phyloP scores from a whole-genome alignment of 1,140 invertebrate genomes.

The Physella acuta region DNA sequence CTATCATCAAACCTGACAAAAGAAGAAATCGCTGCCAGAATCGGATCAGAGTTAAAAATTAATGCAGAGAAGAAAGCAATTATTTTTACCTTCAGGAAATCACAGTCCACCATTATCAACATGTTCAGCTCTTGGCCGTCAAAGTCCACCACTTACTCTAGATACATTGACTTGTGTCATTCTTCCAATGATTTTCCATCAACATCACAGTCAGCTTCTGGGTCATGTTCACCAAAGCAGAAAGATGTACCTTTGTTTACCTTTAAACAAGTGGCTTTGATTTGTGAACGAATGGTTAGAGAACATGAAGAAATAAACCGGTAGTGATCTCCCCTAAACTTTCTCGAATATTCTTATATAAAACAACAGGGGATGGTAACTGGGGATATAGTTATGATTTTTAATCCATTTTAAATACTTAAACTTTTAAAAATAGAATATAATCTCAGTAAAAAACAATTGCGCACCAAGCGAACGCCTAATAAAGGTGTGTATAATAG shows the following conservation, averaged over 20 bases:
- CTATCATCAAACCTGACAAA: slow-evolving; percentile 23
- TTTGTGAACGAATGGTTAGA: slow-evolving; percentile 91
- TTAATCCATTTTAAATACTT: too few species aligned
- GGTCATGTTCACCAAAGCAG: slow-evolving; percentile 55
- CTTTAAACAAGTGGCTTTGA: slow-evolving; percentile 88
- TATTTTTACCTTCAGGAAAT: slow-evolving; percentile 69
- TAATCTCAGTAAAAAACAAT: too few species aligned
- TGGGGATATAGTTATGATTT: too few species aligned
- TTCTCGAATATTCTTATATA: too few species aligned
- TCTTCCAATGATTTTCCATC: slow-evolving; percentile 30
- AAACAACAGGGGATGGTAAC: too few species aligned
- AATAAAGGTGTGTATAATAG: too few species aligned
- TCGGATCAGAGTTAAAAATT: slow-evolving; percentile 88
- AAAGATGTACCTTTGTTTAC: slow-evolving; percentile 87
- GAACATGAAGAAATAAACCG: slow-evolving; percentile 89
- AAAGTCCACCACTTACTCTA: slow-evolving; percentile 8
- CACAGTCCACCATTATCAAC: slow-evolving; percentile 61
- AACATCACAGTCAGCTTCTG: slow-evolving; percentile 40
- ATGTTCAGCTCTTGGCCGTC: slow-evolving; percentile 33
- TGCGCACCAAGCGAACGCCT: too few species aligned
- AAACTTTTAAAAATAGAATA: too few species aligned
- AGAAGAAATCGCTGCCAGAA: slow-evolving; percentile 88
- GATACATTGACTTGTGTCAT: slow-evolving; percentile 19
- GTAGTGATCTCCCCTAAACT: too few species aligned
- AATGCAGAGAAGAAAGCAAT: slow-evolving; percentile 83